phyloP scores from a whole-genome alignment of 2,797 vertebrate genomes.

The Heterohyrax brucei region DNA sequence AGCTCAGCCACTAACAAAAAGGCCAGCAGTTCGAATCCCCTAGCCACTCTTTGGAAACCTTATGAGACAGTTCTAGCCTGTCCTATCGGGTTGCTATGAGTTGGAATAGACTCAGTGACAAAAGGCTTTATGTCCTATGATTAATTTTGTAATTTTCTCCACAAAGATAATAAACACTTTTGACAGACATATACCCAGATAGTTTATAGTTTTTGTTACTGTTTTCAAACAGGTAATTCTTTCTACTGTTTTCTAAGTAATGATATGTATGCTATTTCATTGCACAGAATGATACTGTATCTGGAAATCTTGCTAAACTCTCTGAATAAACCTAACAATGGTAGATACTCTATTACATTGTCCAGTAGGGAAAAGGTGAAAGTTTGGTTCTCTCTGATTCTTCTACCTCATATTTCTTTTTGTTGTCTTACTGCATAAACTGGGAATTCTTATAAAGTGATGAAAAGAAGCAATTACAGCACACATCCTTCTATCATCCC shows the following conservation, averaged over 20 bases:
- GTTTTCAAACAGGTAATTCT: not conserved
- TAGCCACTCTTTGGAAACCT: too few relatives aligned
- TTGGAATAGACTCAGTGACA: too few relatives aligned
- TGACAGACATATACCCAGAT: not conserved
- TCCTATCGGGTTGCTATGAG: too few relatives aligned
- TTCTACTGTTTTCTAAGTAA: not conserved
- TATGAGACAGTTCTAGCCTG: too few relatives aligned
- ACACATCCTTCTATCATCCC: not conserved
- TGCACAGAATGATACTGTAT: not conserved
- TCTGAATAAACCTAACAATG: constrained; percentile 48
- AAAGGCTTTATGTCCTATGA: not conserved
- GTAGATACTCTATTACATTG: not conserved
- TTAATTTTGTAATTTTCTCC: constrained; percentile 11
- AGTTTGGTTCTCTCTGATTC: not conserved
- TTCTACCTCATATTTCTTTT: not conserved
- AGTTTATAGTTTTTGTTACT: not conserved
- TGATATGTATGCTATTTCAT: too few relatives aligned
- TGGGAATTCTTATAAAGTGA: not conserved
- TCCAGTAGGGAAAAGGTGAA: not conserved
- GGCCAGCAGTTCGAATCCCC: too few relatives aligned
- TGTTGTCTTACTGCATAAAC: not conserved
- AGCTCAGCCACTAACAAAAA: too few relatives aligned
- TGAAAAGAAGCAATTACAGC: constrained; percentile 9
- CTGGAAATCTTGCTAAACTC: not conserved
- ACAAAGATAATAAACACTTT: not conserved